These are phyloP conservation scores for Mus minutoides DNA, from an alignment of 2,797 vertebrate genomes.

Conservation along the genomic window DNA sequence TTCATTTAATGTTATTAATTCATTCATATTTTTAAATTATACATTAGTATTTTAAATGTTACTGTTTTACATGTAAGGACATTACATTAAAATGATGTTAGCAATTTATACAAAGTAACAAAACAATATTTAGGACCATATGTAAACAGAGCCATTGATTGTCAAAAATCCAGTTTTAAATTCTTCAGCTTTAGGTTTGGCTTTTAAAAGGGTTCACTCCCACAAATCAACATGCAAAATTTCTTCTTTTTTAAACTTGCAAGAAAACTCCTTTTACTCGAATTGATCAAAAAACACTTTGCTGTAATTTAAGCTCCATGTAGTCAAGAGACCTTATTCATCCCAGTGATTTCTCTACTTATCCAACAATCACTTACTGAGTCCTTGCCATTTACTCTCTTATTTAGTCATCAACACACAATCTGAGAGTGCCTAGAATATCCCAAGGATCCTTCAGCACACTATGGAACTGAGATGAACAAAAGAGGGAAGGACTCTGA, in stretches of 20 bases:
- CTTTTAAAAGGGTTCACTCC: background rate
- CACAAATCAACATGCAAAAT: background rate
- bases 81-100: background rate
- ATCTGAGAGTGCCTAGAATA: background rate
- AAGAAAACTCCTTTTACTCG: background rate
- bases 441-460: background rate
- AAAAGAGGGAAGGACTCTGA: background rate
- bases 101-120: background rate
- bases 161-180: background rate
- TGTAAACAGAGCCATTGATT: background rate
- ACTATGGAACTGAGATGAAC: background rate
- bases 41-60: background rate
- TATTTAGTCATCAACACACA: constrained; percentile 19
- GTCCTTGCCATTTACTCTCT: background rate
- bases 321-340: background rate
- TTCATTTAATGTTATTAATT: background rate
- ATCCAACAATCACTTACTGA: background rate
- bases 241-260: background rate
- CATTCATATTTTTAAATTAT: background rate
- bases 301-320: background rate
- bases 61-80: background rate
- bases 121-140: background rate
- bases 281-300: background rate
- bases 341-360: background rate
- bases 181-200: background rate